These are phyloP conservation scores for Brienomyrus longianalis DNA, from an alignment of 2,113 vertebrate genomes.

Conservation along the genomic window DNA sequence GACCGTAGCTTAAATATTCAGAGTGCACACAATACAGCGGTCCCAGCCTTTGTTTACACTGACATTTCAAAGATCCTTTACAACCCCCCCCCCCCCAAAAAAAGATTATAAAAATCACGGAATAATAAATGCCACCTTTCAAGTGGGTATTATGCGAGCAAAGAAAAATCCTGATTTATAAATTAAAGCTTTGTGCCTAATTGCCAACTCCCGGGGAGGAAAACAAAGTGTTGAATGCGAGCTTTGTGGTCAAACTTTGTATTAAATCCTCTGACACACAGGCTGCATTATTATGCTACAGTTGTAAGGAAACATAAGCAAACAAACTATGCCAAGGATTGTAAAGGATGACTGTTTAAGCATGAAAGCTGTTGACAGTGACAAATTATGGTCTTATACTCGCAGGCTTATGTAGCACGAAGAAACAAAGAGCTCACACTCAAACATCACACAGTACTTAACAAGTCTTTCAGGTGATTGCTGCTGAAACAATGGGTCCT, in stretches of 20 bases:
- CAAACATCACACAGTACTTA: slow-evolving; percentile 23
- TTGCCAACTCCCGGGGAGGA: slow-evolving; percentile 27
- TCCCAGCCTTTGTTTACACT: slow-evolving; percentile 10
- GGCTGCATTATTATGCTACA: slow-evolving; percentile 18
- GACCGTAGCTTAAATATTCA: background rate
- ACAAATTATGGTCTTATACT: slow-evolving; percentile 31
- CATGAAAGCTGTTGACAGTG: slow-evolving; percentile 47
- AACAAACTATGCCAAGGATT: slow-evolving; percentile 43
- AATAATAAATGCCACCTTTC: slow-evolving; percentile 26
- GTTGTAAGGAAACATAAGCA: slow-evolving; percentile 25
- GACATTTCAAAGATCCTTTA: slow-evolving; percentile 17
- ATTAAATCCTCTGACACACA: slow-evolving; percentile 22
- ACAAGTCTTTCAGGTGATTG: background rate
- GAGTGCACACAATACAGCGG: background rate
- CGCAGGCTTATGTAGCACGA: slow-evolving; percentile 9
- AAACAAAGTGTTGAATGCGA: slow-evolving; percentile 15
- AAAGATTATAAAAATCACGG: slow-evolving; percentile 23
- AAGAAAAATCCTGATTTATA: slow-evolving; percentile 19
- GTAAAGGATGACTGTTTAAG: slow-evolving; percentile 40
- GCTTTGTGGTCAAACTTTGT: slow-evolving; percentile 14
- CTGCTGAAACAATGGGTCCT: slow-evolving; percentile 1
- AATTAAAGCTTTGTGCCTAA: slow-evolving; percentile 27
- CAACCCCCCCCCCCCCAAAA: background rate
- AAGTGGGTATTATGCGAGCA: slow-evolving; percentile 21
- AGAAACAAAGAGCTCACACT: slow-evolving; percentile 37